These are phyloP conservation scores for Prunella himalayana DNA, from an alignment of 2,113 vertebrate genomes.

Conservation along the genomic window DNA sequence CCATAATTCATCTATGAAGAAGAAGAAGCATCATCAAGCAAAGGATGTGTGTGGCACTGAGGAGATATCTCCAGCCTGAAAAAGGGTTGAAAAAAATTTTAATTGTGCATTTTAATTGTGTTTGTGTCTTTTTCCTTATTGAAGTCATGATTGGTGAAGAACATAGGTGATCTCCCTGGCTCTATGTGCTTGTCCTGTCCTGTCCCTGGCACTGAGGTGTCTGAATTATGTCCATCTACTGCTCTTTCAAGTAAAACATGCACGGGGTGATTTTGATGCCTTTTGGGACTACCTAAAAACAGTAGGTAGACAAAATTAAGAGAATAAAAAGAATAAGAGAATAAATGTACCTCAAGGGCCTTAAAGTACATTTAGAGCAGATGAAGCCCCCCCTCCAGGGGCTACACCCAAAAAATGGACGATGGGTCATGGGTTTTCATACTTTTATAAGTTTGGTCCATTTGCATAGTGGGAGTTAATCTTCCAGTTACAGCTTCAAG, in stretches of 20 bases:
- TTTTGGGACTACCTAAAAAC: background rate
- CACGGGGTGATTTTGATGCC: background rate
- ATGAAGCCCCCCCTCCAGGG: accelerated
- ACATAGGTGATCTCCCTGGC: accelerated
- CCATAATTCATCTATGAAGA: background rate
- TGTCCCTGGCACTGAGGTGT: background rate
- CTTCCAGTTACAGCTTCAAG: background rate
- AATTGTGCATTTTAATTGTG: background rate
- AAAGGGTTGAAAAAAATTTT: background rate
- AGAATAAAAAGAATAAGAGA: background rate
- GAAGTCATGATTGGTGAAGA: background rate
- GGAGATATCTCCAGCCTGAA: background rate
- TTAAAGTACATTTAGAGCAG: background rate
- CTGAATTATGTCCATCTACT: background rate
- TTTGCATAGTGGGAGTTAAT: background rate
- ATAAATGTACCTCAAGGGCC: background rate
- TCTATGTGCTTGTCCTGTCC: background rate
- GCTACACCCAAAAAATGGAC: no score
- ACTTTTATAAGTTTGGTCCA: background rate
- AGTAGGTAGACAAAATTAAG: background rate
- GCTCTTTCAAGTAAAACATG: background rate
- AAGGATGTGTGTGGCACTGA: no score
- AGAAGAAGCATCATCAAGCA: background rate
- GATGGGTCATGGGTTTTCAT: accelerated
- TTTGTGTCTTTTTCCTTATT: background rate